Conservation (phyloP, 2,113 vertebrate genomes). For the Pedionomus torquatus region DNA sequence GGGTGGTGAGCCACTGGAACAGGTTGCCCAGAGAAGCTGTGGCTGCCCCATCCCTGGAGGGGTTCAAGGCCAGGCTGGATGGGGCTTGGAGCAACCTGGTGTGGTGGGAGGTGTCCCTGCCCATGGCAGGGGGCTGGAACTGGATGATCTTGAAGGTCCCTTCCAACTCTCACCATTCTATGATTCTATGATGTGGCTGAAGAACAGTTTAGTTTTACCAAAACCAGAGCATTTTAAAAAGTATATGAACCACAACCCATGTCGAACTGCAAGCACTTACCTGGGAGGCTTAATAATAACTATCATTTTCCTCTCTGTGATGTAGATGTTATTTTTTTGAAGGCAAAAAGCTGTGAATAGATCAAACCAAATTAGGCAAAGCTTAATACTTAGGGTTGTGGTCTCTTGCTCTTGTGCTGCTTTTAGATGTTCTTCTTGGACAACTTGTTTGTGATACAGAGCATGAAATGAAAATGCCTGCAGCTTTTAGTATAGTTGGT, state of each 20-base stretch:
- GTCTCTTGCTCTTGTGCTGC: neutral
- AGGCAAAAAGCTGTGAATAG: neutral
- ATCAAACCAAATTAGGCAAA: neutral
- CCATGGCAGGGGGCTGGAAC: no score
- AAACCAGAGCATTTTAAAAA: neutral
- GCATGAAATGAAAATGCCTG: neutral
- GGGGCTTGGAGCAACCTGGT: no score
- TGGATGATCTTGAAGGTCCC: no score
- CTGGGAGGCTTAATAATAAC: neutral
- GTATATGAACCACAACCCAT: neutral
- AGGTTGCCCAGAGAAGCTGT: no score
- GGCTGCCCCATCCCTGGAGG: no score
- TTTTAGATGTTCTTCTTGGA: neutral
- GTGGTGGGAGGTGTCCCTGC: no score
- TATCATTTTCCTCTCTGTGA: neutral
- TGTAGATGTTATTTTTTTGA: neutral
- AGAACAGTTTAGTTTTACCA: neutral
- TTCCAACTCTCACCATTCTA: no score
- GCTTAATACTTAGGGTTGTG: fast-evolving
- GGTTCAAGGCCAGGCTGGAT: no score
- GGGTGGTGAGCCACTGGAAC: no score
- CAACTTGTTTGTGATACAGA: neutral
- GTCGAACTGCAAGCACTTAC: neutral
- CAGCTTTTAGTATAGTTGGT: neutral
- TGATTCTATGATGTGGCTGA: neutral